Conservation (phyloP, 2,888 invertebrate genomes). For the Melanotus villosus region DNA sequence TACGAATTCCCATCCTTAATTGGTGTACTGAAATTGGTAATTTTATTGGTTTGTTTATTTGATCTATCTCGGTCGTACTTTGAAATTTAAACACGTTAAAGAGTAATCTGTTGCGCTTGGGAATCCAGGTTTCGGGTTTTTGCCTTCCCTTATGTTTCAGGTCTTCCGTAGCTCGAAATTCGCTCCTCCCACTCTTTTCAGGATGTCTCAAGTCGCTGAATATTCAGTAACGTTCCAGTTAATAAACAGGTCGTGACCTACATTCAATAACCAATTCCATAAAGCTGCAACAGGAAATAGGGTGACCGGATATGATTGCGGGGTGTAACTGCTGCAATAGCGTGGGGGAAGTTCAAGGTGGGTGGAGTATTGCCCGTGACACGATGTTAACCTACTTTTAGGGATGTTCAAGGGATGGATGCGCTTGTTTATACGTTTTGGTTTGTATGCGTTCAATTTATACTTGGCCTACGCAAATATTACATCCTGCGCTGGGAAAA, state of each 20-base stretch:
- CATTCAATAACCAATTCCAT: conserved; percentile 61
- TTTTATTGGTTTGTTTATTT: conserved; percentile 4
- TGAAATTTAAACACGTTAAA: not conserved
- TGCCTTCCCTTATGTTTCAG: not conserved
- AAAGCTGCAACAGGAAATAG: conserved; percentile 58
- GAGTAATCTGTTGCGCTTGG: not conserved
- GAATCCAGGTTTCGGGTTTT: not conserved
- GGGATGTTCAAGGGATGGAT: conserved; percentile 6
- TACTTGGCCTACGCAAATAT: not conserved
- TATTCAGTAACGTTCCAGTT: conserved; percentile 17
- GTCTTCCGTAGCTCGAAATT: not conserved
- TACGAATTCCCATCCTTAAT: not conserved
- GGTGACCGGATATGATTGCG: conserved; percentile 58
- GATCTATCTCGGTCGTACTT: not conserved
- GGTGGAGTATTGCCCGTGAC: conserved; percentile 42
- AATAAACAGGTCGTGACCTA: conserved; percentile 54
- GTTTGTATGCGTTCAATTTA: conserved; percentile 31
- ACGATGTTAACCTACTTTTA: conserved; percentile 41
- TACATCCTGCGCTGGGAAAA: conserved; percentile 6
- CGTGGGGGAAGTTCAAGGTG: conserved; percentile 46
- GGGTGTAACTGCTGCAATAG: conserved; percentile 34
- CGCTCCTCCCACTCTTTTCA: too few relatives aligned
- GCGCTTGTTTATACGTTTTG: conserved; percentile 30
- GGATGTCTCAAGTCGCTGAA: not conserved
- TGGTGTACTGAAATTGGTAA: not conserved